A percentile compares a stretch with the other conserved stretches of the same genome.
These are phyloP conservation scores for Acrobasis suavella DNA, from an alignment of 2,888 invertebrate species.

Conservation along the genomic window DNA sequence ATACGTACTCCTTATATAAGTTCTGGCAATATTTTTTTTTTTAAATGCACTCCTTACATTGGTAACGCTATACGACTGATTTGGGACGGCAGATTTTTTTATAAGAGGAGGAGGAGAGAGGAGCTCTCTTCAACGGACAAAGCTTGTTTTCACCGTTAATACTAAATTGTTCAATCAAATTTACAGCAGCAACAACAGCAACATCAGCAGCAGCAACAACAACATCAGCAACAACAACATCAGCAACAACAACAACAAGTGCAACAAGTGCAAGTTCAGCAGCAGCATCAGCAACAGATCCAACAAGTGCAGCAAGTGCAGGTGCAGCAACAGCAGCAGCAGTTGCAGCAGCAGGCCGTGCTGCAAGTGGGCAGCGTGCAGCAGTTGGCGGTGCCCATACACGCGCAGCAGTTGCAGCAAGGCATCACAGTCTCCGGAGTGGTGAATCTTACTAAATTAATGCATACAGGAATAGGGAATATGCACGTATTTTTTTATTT, in stretches of 20 bases:
- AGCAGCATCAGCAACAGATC: constrained; percentile 46
- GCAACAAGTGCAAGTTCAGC: constrained; percentile 45
- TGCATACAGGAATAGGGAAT: not conserved
- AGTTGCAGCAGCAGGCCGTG: constrained; percentile 65
- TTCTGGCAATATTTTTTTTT: too few relatives aligned
- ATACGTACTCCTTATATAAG: too few relatives aligned
- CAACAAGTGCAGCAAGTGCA: constrained; percentile 45
- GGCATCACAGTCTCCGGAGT: constrained; percentile 47
- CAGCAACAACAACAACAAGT: constrained; percentile 46
- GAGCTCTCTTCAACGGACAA: too few relatives aligned
- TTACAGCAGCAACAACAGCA: constrained; percentile 34
- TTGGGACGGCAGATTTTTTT: too few relatives aligned
- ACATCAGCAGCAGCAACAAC: constrained; percentile 36
- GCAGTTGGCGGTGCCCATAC: constrained; percentile 69
- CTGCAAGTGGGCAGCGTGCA: constrained; percentile 73
- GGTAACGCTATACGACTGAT: too few relatives aligned
- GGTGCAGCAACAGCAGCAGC: constrained; percentile 43
- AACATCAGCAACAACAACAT: constrained; percentile 48
- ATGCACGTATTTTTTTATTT: too few relatives aligned
- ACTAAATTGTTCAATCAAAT: not conserved
- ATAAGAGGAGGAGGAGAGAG: too few relatives aligned
- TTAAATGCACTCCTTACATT: too few relatives aligned
- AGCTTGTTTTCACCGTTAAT: too few relatives aligned
- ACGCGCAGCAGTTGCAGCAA: constrained; percentile 63
- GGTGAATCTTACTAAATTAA: not conserved